Evolutionary conservation across 1,140 invertebrate species (phyloP), one percentile per base, ranked within the genome.

Genomic region (Delia radicum): DNA sequence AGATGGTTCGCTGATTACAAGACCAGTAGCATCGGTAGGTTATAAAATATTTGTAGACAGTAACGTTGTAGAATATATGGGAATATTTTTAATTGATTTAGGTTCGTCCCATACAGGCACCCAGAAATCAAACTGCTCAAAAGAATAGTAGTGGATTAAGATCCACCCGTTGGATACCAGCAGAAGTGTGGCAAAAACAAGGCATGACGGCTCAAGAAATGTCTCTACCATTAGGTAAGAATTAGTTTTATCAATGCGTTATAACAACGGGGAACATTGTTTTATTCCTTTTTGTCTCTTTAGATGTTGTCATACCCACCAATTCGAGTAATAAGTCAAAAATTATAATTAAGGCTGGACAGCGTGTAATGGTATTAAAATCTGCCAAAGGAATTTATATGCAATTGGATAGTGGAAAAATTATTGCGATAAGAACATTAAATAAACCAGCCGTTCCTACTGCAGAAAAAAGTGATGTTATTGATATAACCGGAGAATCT

Each of bases 301-400:
- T 88, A 91, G 96, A 98, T 87, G 95, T 98, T 62, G 94, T 96
- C 15, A 96, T 98, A 81, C 96, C 96, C 55, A 97, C 95, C 0
- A 96, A 95, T 87, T 94, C 93, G 72, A 92, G 91, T n/a, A 95
- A 94, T 79, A 93, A 94, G 80, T 92, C 91, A 24, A 94, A 93
- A 80, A 96, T 95, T 75, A 93, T 95, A 8, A 88, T 98, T 18
- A 96, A 96, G 84, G 94, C 95, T 5, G 96, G 96, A 0, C 95
- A 98, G 85, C 91, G 95, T 79, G 95, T 98, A 0, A 93, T 97
- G 89, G 95, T 98, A 3, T 89, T 98, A 1, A 97, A 97, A 84
- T 97, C 95, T 18, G 93, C 95, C 0, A 97, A 97, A 87, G 96
- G 96, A 33, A 96, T 98, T 76, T 98, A 98, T 86, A 95, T 98